These are phyloP conservation scores for Polydrusus cervinus DNA, from an alignment of 2,888 invertebrate genomes.

Conservation along the genomic window DNA sequence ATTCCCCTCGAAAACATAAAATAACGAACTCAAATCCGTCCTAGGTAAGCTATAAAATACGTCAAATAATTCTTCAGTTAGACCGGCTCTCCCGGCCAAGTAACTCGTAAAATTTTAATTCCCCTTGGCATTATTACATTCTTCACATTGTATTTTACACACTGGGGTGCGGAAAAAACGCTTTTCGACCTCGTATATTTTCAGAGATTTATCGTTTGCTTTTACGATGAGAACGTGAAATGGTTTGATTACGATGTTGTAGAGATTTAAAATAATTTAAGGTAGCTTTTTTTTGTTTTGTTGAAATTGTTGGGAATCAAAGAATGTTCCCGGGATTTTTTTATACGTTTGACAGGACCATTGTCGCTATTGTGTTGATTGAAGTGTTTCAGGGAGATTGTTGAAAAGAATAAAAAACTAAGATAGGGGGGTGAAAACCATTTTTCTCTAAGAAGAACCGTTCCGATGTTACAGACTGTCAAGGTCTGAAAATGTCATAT, in stretches of 20 bases:
- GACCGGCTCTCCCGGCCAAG: conserved; percentile 35
- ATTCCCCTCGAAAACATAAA: conserved; percentile 19
- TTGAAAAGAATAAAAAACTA: no score
- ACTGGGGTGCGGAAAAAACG: conserved; percentile 29
- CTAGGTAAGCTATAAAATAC: conserved; percentile 38
- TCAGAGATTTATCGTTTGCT: conserved; percentile 36
- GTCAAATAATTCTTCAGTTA: conserved; percentile 35
- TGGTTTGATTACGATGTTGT: conserved; percentile 5
- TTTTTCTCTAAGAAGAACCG: no score
- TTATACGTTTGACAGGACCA: no score
- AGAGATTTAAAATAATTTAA: conserved; percentile 3
- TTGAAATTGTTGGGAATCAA: no score
- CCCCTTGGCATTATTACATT: conserved; percentile 47
- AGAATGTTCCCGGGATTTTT: no score
- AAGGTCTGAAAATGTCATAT: no score
- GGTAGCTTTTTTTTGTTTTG: background rate
- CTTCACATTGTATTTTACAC: conserved; percentile 44
- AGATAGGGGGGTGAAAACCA: no score
- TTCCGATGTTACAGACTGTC: no score
- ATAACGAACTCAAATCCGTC: conserved; percentile 15
- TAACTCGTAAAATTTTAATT: conserved; percentile 30
- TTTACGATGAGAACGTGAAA: conserved; percentile 20
- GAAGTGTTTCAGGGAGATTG: no score
- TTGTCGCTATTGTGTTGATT: no score
- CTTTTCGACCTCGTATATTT: conserved; percentile 37